A percentile compares a stretch with the other conserved stretches of the same genome.
Conservation (phyloP, 2,888 invertebrate genomes). For the Cephus pulcher region DNA sequence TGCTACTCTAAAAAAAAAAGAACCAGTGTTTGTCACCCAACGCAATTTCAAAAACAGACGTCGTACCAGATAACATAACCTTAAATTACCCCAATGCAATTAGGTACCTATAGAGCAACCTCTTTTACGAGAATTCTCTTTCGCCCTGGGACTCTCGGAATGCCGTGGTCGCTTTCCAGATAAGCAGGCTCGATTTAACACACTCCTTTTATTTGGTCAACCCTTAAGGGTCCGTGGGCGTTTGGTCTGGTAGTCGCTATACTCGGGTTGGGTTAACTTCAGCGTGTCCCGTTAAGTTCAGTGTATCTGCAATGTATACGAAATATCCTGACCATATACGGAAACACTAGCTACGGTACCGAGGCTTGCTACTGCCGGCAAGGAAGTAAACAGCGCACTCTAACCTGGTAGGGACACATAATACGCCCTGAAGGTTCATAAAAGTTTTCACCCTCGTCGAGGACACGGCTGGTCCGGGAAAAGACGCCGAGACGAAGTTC, state of each 20-base stretch:
- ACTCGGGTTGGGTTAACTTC: not conserved
- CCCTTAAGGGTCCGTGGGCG: conserved; percentile 14
- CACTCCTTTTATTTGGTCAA: conserved; percentile 26
- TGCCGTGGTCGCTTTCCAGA: not conserved
- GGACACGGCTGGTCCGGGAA: not conserved
- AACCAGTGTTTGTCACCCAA: not conserved
- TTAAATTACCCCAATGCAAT: not conserved
- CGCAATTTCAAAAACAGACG: not conserved
- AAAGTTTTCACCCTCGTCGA: not conserved
- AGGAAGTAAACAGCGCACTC: not conserved
- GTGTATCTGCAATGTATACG: not conserved
- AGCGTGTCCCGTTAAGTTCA: not conserved
- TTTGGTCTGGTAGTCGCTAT: not conserved
- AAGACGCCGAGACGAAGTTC: not conserved
- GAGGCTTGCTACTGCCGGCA: not conserved
- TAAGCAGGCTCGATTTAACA: conserved; percentile 26
- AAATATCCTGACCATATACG: not conserved
- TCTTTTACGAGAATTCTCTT: not conserved
- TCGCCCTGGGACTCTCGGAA: not conserved
- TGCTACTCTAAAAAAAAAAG: not conserved
- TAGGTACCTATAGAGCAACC: not conserved
- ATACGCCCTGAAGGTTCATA: not conserved
- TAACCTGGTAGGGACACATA: not conserved
- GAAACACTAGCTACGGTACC: not conserved
- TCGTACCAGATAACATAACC: not conserved